Evolutionary conservation across 2,888 invertebrate species (phyloP).

Genomic region (Pyrochroa serraticornis): DNA sequence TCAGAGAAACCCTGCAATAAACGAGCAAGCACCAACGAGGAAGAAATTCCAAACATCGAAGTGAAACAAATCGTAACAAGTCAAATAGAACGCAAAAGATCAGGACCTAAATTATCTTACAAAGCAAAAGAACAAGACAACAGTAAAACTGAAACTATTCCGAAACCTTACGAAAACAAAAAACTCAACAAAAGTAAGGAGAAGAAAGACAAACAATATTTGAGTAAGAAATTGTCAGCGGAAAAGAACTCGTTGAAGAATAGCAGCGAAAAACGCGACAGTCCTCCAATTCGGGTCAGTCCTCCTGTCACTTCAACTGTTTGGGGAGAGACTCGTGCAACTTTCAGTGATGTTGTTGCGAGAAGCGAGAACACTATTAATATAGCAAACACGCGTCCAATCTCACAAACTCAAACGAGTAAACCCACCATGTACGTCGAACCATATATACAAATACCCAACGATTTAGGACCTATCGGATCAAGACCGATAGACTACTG

Average conservation of each 20-base stretch:
- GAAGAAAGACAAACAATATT: slow-evolving; percentile 18
- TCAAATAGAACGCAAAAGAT: slow-evolving; percentile 24
- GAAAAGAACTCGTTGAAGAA: slow-evolving; percentile 25
- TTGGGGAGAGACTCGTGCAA: slow-evolving; percentile 64
- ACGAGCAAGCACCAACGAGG: slow-evolving; percentile 17
- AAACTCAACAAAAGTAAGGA: slow-evolving; percentile 6
- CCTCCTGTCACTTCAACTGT: slow-evolving; percentile 50
- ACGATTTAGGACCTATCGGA: slow-evolving; percentile 59
- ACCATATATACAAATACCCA: slow-evolving; percentile 49
- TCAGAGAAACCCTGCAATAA: slow-evolving; percentile 34
- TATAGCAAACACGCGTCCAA: slow-evolving; percentile 34
- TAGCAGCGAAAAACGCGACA: slow-evolving; percentile 21
- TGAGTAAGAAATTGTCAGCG: slow-evolving; percentile 20
- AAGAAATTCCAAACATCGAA: slow-evolving; percentile 24
- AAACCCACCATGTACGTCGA: slow-evolving; percentile 56
- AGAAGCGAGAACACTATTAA: slow-evolving; percentile 54
- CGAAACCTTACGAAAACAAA: slow-evolving; percentile 12
- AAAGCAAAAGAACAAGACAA: slow-evolving; percentile 31
- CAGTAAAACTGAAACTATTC: slow-evolving; percentile 24
- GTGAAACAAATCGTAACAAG: slow-evolving; percentile 27
- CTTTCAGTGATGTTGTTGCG: slow-evolving; percentile 67
- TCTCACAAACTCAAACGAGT: slow-evolving; percentile 28
- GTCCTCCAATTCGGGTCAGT: slow-evolving; percentile 29
- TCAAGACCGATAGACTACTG: slow-evolving; percentile 49
- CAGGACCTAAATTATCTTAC: slow-evolving; percentile 31